These are phyloP conservation scores for Dermatophagoides farinae DNA, from an alignment of 1,140 invertebrate genomes.

Conservation along the genomic window DNA sequence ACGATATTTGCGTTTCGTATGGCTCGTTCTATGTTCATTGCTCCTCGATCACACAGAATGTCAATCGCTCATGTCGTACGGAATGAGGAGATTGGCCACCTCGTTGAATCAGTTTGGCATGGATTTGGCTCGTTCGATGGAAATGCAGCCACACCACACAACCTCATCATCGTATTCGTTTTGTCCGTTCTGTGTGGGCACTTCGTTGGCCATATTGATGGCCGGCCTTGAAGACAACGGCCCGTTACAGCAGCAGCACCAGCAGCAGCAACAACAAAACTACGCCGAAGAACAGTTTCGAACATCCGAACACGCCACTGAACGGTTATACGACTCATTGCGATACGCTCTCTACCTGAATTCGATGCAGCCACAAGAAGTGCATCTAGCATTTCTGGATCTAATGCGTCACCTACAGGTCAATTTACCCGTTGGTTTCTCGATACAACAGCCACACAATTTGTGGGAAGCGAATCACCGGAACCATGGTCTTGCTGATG, in stretches of 20 bases:
- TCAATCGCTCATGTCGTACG: conserved; percentile 9
- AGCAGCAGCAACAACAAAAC: background rate
- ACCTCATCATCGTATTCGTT: conserved; percentile 13
- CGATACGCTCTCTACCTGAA: conserved; percentile 21
- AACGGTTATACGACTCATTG: conserved; percentile 4
- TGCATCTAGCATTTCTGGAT: conserved; percentile 21
- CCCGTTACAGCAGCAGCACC: background rate
- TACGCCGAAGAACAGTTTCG: conserved; percentile 5
- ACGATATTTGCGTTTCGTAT: too few relatives aligned
- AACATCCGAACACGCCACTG: background rate
- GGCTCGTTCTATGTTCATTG: too few relatives aligned
- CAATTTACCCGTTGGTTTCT: conserved; percentile 16
- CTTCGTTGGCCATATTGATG: conserved; percentile 20
- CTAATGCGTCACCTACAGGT: conserved; percentile 19
- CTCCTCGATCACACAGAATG: too few relatives aligned
- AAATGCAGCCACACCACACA: background rate
- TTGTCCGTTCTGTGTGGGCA: conserved; percentile 22
- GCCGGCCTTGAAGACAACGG: conserved; percentile 18
- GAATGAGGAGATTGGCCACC: conserved; percentile 21
- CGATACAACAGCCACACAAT: background rate
- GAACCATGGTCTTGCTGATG: background rate
- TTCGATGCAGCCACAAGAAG: conserved; percentile 20
- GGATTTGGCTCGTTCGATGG: conserved; percentile 20
- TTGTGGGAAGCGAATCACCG: conserved; percentile 6
- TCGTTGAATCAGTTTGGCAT: conserved; percentile 22